These are phyloP conservation scores for Alexandromys fortis DNA, from an alignment of 2,113 vertebrate genomes.

Conservation along the genomic window DNA sequence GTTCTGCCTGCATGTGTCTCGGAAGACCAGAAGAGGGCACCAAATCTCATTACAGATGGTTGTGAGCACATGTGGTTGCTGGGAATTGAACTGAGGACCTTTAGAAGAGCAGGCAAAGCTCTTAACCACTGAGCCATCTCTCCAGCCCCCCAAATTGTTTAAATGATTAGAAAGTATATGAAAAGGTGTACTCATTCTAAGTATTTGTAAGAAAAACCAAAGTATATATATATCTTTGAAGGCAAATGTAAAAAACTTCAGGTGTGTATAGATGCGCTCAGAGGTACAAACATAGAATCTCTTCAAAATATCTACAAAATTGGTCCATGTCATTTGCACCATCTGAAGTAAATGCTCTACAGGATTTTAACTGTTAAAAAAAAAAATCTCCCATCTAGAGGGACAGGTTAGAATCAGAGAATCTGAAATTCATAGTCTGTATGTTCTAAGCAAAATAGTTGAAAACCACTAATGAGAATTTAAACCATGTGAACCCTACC, in stretches of 20 bases:
- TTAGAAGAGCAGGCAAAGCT: too few species aligned
- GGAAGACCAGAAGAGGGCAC: too few species aligned
- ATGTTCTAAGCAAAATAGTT: not conserved
- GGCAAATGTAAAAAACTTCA: constrained; percentile 1
- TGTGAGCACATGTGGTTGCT: too few species aligned
- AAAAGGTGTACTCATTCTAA: not conserved
- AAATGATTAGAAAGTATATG: not conserved
- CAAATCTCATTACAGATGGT: too few species aligned
- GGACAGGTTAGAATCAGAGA: constrained; percentile 3
- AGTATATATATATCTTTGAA: not conserved
- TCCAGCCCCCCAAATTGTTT: not conserved
- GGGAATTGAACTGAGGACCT: too few species aligned
- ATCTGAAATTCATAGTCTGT: not conserved
- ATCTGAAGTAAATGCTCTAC: not conserved
- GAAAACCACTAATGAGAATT: constrained; percentile 14
- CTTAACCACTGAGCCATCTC: too few species aligned
- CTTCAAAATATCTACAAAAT: not conserved
- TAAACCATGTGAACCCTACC: constrained; percentile 10
- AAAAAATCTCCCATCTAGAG: not conserved
- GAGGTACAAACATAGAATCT: not conserved
- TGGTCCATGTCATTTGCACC: not conserved
- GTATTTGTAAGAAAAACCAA: constrained; percentile 18
- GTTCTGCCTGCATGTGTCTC: too few species aligned
- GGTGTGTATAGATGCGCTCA: not conserved
- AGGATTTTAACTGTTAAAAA: not conserved